phyloP scores from a whole-genome alignment of 2,888 invertebrate genomes.

The Cyaniris semiargus region DNA sequence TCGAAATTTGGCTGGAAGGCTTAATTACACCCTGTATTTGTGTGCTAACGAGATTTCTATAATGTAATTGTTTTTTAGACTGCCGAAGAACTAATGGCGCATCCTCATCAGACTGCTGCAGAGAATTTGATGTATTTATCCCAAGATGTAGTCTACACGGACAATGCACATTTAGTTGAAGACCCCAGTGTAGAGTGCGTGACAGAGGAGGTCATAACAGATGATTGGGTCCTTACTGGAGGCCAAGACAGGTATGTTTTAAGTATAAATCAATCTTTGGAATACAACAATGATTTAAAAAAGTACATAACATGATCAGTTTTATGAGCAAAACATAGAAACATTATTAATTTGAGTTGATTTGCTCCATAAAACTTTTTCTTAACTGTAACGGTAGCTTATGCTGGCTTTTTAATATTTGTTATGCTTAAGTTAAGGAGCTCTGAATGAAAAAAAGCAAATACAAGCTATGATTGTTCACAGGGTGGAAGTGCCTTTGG shows the following conservation, averaged over 20 bases:
- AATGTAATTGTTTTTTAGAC: conserved; percentile 46
- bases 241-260: conserved; percentile 84
- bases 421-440: background rate
- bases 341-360: too few relatives aligned
- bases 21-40: too few relatives aligned
- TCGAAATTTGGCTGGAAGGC: too few relatives aligned
- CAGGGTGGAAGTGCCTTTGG: conserved; percentile 85
- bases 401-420: too few relatives aligned
- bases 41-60: too few relatives aligned
- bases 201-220: conserved; percentile 90
- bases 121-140: conserved; percentile 83
- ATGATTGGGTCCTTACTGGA: conserved; percentile 88
- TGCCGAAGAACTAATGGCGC: conserved; percentile 66
- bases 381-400: too few relatives aligned
- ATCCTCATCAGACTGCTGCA: conserved; percentile 82
- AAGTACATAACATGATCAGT: too few relatives aligned
- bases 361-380: too few relatives aligned
- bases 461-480: conserved; percentile 44
- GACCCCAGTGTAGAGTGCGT: conserved; percentile 81
- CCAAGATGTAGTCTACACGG: conserved; percentile 77
- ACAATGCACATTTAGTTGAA: conserved; percentile 62
- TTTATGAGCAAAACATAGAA: too few relatives aligned
- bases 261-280: background rate
- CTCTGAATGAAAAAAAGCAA: background rate
- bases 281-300: background rate